Base-by-base conservation (phyloP, 1,140 invertebrate species). In the Diachasma alloeum region DNA sequence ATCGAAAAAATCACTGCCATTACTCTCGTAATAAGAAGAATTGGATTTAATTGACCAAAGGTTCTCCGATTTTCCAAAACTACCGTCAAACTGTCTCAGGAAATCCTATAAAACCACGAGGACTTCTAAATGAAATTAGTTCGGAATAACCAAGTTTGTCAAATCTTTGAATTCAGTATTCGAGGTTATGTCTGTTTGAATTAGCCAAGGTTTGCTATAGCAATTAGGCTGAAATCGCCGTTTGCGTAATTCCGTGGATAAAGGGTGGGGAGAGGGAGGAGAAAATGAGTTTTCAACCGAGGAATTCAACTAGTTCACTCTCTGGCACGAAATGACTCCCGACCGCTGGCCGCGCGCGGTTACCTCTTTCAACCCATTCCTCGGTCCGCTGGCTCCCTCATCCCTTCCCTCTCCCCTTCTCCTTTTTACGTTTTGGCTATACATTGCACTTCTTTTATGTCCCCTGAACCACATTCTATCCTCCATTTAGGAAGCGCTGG, bases 361-460 rank as follows among this genome's bases (percentile, higher is more conserved):
- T 22, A 22, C 53, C 59, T 11, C 59, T 63, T 63, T 63, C 59
- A 63, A 31, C 59, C 24, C 8, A 63, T 63, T 63, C 59, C 59
- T 63, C 59, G 59, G 59, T 26, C 15, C 24, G 59, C 2, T 63
- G 59, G 8, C 53, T 59, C 17, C 53, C n/a, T 22, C 53, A 59
- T 17, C 19, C 53, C 19, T 22, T 22, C n/a, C n/a, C 17, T 59
- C 53, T 11, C 11, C 13, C 22, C 24, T 63, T 19, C 59, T 63
- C 59, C 59, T 63, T 63, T 63, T 63, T 63, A 63, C 11, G 4
- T 63, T 63, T 31, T 63, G 19, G 22, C 19, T 63, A 63, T 63
- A 63, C 53, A 74, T 74, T 67, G 44, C 59, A 22, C 39, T 22
- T n/a, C 13, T 46, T 74, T 74, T 24, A 13, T 74, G 59, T 44